Evolutionary conservation across 37 sponge, comb jelly and placozoan genomes (phyloP).

Genomic region (Oopsacas minuta): DNA sequence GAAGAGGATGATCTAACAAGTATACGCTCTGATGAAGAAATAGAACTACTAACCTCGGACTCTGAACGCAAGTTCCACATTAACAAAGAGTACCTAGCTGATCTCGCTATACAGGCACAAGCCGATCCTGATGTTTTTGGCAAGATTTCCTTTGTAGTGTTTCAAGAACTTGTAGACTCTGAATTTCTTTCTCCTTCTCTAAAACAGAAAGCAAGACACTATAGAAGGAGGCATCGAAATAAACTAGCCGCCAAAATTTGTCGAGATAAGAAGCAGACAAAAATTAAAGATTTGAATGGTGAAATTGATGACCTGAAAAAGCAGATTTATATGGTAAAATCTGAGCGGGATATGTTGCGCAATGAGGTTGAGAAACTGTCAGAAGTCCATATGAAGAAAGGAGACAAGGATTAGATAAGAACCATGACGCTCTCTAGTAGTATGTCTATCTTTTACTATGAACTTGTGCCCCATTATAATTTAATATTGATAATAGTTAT

Average conservation of each 20-base stretch:
- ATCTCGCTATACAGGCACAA: background rate
- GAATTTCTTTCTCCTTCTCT: background rate
- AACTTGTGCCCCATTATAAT: background rate
- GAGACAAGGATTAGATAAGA: background rate
- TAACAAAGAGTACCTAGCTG: background rate
- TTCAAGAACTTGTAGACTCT: constrained; percentile 4
- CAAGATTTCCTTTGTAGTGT: background rate
- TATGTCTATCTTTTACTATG: background rate
- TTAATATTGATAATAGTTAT: constrained; percentile 14
- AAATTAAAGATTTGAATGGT: background rate
- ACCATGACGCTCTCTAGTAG: background rate
- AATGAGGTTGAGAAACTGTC: constrained; percentile 9
- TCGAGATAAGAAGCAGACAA: background rate
- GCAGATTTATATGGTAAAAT: constrained; percentile 1
- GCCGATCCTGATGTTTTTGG: constrained; percentile 14
- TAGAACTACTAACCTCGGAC: background rate
- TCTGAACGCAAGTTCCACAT: constrained; percentile 3
- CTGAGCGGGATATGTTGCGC: constrained; percentile 1
- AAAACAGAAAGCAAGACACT: constrained; percentile 8
- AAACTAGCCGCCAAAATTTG: background rate
- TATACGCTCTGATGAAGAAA: constrained; percentile 16
- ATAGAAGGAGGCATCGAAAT: background rate
- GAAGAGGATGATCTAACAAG: background rate
- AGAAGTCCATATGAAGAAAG: background rate
- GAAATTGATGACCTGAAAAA: constrained; percentile 1